Base-by-base conservation (phyloP, 64 coral and sea anemone species). In the Cladopsammia gracilis region DNA sequence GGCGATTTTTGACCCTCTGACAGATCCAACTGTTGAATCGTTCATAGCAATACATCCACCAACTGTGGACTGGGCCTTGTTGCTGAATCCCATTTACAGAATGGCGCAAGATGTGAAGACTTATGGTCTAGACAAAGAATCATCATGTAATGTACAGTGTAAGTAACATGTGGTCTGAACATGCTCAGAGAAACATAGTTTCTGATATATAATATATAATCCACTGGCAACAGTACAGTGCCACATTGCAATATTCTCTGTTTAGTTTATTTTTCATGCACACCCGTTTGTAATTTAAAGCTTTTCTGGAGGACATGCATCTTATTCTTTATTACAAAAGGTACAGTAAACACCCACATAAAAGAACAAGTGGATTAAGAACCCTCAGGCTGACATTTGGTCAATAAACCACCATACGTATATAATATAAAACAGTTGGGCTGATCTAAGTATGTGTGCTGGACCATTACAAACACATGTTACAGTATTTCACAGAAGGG, bases 1-100 rank as follows among this genome's bases (percentile, higher is more conserved):
- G 53, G 62, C 79, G 71, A 69, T 74, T 92, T 19, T 47, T 81
- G 18, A 80, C 90, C 23, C 90, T 67, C 48, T 61, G 52, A 49
- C 75, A 69, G 43, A 90, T 90, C 76, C 75, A 90, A 14, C 75
- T 80, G 25, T 82, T 73, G 60, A 91, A 79, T 47, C 89, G 47
- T 48, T 91, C 53, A 56, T 56, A 56, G 53, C 53, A 56, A 56
- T 56, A 56, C 53, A 56, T 56, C 53, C 53, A 56, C 53, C 53
- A 56, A 56, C 53, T 56, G 53, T 56, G 53, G 53, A 56, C 53
- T 56, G 53, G 53, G 53, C 53, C 53, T 56, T 56, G 53, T 56
- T 56, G 53, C 53, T 56, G 7, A 12, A 56, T 56, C 53, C 53
- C 53, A 56, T 56, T 56, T 56, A 56, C 53, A 56, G 53, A 56